These are phyloP conservation scores for Lucinisca nassula DNA, from an alignment of 2,888 invertebrate species.

Conservation along the genomic window DNA sequence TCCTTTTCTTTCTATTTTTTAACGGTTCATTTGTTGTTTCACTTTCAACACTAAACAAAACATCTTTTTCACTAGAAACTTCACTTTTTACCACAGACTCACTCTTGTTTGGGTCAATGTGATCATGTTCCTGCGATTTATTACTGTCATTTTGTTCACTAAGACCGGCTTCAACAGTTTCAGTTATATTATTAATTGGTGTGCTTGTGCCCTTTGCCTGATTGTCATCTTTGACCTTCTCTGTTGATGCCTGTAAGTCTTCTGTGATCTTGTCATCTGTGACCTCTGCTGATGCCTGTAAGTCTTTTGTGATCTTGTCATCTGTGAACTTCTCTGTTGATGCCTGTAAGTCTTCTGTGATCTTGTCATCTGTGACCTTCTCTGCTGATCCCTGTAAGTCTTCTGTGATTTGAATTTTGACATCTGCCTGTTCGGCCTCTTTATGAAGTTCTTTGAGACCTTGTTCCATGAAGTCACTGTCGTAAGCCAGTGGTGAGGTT, in stretches of 20 bases:
- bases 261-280: constrained; percentile 27
- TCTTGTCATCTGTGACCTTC: constrained; percentile 15
- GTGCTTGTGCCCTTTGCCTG: not conserved
- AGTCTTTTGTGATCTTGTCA: constrained; percentile 21
- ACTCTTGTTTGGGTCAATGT: constrained; percentile 54
- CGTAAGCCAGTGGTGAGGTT: constrained; percentile 96
- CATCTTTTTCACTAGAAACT: constrained; percentile 53
- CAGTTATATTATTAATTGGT: not conserved
- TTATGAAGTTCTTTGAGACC: constrained; percentile 80
- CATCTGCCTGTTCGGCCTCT: constrained; percentile 36
- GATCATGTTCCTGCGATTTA: constrained; percentile 6
- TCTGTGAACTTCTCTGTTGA: constrained; percentile 2
- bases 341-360: constrained; percentile 7
- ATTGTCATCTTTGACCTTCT: constrained; percentile 15
- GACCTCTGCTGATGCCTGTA: not conserved
- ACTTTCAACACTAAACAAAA: constrained; percentile 38
- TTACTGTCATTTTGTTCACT: constrained; percentile 6
- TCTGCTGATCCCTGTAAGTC: not conserved
- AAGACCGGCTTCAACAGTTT: not conserved
- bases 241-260: not conserved
- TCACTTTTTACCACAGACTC: constrained; percentile 69
- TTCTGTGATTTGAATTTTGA: not conserved
- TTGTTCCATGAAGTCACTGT: constrained; percentile 78
- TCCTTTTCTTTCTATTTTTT: constrained; percentile 45
- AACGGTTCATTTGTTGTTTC: constrained; percentile 30